These are phyloP conservation scores for Erebia epiphron DNA, from an alignment of 2,888 invertebrate genomes.

Conservation along the genomic window DNA sequence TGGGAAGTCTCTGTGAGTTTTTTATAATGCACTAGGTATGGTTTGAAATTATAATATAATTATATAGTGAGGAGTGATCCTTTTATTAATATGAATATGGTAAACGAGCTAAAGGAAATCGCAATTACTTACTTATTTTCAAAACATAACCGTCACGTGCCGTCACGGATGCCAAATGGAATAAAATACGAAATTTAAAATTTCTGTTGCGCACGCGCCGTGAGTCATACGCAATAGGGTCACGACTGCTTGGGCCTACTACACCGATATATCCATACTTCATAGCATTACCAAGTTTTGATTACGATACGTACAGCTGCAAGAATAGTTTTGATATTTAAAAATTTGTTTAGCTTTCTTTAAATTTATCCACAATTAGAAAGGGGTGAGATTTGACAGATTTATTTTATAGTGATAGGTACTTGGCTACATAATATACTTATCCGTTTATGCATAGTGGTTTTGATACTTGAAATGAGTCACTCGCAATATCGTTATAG, in stretches of 20 bases:
- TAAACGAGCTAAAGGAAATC: conserved; percentile 17
- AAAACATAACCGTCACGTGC: conserved; percentile 38
- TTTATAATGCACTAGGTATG: too few species aligned
- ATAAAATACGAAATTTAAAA: conserved; percentile 74
- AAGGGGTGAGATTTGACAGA: not conserved
- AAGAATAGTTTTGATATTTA: conserved; percentile 52
- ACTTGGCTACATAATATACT: not conserved
- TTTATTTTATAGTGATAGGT: not conserved
- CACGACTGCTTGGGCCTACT: conserved; percentile 63
- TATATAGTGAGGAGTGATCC: not conserved
- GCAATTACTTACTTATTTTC: conserved; percentile 21
- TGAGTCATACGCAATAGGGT: conserved; percentile 81
- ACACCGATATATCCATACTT: conserved; percentile 52
- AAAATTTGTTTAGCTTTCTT: not conserved
- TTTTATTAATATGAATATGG: conserved; percentile 2
- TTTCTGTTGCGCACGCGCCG: conserved; percentile 76
- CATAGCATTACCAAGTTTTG: conserved; percentile 68
- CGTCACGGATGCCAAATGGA: conserved; percentile 47
- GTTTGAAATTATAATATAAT: too few species aligned
- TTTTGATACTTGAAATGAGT: conserved; percentile 17
- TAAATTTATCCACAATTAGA: too few species aligned
- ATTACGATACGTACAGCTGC: conserved; percentile 59
- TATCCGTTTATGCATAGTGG: not conserved
- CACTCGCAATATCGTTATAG: not conserved
- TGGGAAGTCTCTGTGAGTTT: too few species aligned